Evolutionary conservation across 2,888 invertebrate species (phyloP).

Genomic region (Eupithecia centaureata): DNA sequence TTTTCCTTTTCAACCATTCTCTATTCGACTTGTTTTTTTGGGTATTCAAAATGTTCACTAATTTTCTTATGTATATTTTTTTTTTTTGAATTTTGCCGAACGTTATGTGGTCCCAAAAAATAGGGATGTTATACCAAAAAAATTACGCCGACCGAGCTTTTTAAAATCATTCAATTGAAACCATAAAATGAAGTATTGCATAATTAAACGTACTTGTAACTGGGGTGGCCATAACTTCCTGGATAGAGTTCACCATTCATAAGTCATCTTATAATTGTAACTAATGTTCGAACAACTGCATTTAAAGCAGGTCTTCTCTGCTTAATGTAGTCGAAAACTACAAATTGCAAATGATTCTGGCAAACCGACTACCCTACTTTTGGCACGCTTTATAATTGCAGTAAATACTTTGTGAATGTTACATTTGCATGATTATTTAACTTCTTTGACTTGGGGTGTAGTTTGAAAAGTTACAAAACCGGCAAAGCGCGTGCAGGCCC

Average conservation of each 20-base stretch:
- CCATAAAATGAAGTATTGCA: not conserved
- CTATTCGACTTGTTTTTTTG: too few relatives aligned
- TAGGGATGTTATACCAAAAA: too few relatives aligned
- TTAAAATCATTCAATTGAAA: not conserved
- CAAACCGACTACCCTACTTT: conserved; percentile 59
- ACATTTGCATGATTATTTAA: conserved; percentile 18
- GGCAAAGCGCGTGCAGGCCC: too few relatives aligned
- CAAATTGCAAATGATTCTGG: conserved; percentile 73
- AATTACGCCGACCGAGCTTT: too few relatives aligned
- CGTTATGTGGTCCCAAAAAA: too few relatives aligned
- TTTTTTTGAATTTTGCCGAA: too few relatives aligned
- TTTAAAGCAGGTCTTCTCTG: conserved; percentile 61
- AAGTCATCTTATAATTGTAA: conserved; percentile 41
- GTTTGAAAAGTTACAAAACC: not conserved
- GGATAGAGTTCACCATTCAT: conserved; percentile 13
- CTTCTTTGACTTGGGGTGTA: not conserved
- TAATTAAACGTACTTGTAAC: not conserved
- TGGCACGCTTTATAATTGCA: conserved; percentile 60
- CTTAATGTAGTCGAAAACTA: conserved; percentile 72
- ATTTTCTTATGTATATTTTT: too few relatives aligned
- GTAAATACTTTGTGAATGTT: conserved; percentile 48
- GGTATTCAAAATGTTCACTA: too few relatives aligned
- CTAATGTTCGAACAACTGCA: conserved; percentile 53
- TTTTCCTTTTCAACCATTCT: too few relatives aligned
- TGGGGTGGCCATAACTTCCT: not conserved